phyloP scores from a whole-genome alignment of 2,888 invertebrate genomes.

The Cantharis nigra region DNA sequence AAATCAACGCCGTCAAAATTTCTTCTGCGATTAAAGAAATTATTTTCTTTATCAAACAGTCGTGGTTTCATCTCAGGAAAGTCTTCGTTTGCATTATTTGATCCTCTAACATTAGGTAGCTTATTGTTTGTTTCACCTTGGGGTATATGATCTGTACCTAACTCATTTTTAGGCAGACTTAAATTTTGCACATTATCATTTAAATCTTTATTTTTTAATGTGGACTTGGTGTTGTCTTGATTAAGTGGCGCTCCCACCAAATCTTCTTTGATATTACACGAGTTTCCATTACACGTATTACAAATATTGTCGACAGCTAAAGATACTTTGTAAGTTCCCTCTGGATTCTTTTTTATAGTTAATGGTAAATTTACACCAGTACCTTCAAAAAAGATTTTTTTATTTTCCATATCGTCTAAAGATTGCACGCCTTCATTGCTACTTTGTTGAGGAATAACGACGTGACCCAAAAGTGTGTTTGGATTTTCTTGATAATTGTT shows the following conservation, averaged over 20 bases:
- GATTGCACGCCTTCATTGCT: background rate
- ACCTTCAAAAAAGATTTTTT: constrained; percentile 46
- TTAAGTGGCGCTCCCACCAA: background rate
- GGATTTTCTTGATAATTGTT: background rate
- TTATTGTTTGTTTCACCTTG: background rate
- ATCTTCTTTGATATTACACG: background rate
- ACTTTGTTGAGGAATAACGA: background rate
- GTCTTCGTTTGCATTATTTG: background rate
- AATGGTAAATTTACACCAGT: constrained; percentile 52
- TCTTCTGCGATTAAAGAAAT: background rate
- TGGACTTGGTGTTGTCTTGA: background rate
- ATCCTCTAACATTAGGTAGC: background rate
- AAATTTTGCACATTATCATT: background rate
- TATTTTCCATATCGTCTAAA: background rate
- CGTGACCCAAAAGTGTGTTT: background rate
- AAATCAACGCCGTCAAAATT: background rate
- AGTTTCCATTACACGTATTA: constrained; percentile 21
- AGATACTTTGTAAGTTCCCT: constrained; percentile 49
- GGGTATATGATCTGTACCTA: background rate
- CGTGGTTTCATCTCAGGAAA: background rate
- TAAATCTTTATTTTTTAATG: background rate
- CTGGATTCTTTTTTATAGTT: constrained; percentile 43
- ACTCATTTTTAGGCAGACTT: background rate
- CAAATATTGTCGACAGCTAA: constrained; percentile 52
- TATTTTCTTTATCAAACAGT: background rate